Conservation (phyloP, 2,113 vertebrate species). For the Nycticebus coucang region DNA sequence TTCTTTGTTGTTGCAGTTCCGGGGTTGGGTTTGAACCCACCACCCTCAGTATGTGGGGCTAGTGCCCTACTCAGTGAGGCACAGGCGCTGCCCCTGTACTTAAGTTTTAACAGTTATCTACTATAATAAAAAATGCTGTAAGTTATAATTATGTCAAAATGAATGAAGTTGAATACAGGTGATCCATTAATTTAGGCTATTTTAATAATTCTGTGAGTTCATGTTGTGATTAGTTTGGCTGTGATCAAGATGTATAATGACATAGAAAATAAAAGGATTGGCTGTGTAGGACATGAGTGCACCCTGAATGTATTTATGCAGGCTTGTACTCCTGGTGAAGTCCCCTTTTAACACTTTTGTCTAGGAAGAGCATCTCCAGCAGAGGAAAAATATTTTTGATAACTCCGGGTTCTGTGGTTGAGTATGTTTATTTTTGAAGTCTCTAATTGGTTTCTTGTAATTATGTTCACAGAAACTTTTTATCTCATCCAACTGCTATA, state of each 20-base stretch:
- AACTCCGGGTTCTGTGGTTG: neutral
- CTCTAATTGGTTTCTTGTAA: conserved; percentile 27
- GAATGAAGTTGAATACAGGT: neutral
- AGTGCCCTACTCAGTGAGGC: too few relatives aligned
- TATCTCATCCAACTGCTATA: neutral
- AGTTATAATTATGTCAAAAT: neutral
- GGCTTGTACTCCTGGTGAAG: neutral
- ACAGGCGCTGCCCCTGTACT: neutral
- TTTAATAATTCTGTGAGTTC: neutral
- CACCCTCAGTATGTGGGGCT: too few relatives aligned
- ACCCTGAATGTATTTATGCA: neutral
- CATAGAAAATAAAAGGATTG: neutral
- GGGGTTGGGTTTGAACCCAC: too few relatives aligned
- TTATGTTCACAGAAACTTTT: conserved; percentile 3
- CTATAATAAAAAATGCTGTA: neutral
- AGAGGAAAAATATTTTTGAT: neutral
- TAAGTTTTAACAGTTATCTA: neutral
- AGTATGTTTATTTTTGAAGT: neutral
- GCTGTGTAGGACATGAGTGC: neutral
- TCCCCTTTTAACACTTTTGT: neutral
- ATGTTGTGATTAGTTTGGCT: neutral
- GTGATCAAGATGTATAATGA: neutral
- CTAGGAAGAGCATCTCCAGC: neutral
- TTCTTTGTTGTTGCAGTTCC: too few relatives aligned
- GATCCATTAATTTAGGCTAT: neutral